Evolutionary conservation across 2,888 invertebrate species (phyloP), one percentile per base, ranked within the genome.

Genomic region (Andrena fulva): DNA sequence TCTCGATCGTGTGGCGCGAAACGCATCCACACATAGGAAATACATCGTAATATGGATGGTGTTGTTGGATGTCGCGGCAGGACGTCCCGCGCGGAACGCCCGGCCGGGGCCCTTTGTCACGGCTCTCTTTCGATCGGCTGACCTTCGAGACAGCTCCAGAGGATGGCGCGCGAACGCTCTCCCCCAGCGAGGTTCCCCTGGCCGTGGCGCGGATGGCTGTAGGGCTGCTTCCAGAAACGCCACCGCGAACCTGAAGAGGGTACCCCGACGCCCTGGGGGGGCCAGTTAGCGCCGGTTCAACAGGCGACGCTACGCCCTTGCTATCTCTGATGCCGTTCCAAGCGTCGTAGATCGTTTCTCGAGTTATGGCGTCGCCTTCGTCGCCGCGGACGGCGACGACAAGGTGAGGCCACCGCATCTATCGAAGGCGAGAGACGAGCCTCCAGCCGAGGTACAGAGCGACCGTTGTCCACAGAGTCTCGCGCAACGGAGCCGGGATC

Each of bases 361-460:
- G 71, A 50, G 66, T 54, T 24, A 16, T 77, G 52, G 62, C 52
- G 70, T 60, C 63, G 54, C 66, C 75, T 60, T 66, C 60, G 84
- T 50, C 80, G 72, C 54, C 67, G 27, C 20, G 27, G 62, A 7
- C 48, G 72, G 56, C 68, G 86, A 70, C 68, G 62, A 56, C 62
- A 63, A 59, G 79, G 68, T 77, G 60, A 52, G 54, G 62, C 62
- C 64, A 63, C 60, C 7, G 67, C 82, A 84, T 92, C 92, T 94
- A 94, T 94, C 94, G 94, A 74, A 94, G 89, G 81, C 93, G 93
- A 3, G 94, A 93, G 29, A 94, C 94, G 63, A 94, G 89, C 85
- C 93, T 92, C 94, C 94, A 94, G 60, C 94, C 94, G 33, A 94
- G 91, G 83, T 94, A 94, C 50, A 94, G 89, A 63, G 94, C 94